These are phyloP conservation scores for Aleiodes alternator DNA, from an alignment of 2,888 invertebrate genomes.

Conservation along the genomic window DNA sequence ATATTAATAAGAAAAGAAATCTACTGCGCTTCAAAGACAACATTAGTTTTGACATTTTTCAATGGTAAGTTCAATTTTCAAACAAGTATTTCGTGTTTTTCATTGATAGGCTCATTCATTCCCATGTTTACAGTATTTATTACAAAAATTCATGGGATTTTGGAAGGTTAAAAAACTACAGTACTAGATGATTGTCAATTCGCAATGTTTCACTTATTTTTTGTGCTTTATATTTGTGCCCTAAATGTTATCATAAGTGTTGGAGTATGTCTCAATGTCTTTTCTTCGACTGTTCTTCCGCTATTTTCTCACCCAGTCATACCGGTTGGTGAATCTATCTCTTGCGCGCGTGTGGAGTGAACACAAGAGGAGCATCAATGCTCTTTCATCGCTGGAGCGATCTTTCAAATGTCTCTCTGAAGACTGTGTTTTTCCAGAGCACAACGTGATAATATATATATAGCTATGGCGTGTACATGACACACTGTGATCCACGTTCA, in stretches of 20 bases:
- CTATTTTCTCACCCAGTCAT: conserved; percentile 51
- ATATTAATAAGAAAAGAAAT: neutral
- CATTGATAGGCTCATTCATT: too few relatives aligned
- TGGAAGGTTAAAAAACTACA: too few relatives aligned
- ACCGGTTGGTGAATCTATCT: conserved; percentile 46
- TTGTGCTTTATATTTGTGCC: too few relatives aligned
- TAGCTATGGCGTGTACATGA: conserved; percentile 50
- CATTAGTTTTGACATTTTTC: conserved; percentile 9
- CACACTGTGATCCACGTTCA: conserved; percentile 55
- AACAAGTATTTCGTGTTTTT: too few relatives aligned
- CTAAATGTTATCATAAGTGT: neutral
- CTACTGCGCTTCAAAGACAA: neutral
- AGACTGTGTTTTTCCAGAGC: conserved; percentile 12
- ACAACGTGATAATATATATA: conserved; percentile 11
- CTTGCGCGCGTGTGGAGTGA: conserved; percentile 12
- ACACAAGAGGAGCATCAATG: conserved; percentile 6
- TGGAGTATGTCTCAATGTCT: conserved; percentile 7
- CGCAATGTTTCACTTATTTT: too few relatives aligned
- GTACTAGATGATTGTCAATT: too few relatives aligned
- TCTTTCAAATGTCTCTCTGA: conserved; percentile 1
- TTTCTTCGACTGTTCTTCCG: conserved; percentile 39
- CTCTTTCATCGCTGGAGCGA: neutral
- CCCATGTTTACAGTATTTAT: too few relatives aligned
- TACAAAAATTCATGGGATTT: too few relatives aligned
- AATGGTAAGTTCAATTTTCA: conserved; percentile 11